Evolutionary conservation across 92 coral and sea anemone genomes (phyloP), one percentile per base, ranked within the genome.

Genomic region (Pocillopora meandrina): DNA sequence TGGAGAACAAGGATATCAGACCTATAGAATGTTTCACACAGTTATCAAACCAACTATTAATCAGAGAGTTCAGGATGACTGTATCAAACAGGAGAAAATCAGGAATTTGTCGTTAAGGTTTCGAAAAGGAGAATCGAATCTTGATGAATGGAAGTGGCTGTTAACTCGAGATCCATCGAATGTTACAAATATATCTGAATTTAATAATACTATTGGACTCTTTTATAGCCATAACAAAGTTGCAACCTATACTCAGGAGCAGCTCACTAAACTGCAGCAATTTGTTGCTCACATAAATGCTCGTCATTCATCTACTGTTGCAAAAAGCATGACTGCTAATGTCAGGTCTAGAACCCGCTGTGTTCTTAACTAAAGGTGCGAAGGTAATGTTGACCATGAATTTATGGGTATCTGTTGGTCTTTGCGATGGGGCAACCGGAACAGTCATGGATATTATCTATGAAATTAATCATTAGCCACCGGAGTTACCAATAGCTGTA

Each of bases 401-500:
- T 86, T 81, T 82, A 62, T 87, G 90, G 87, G 20, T 77, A 74
- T 58, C 57, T 88, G 86, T 74, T 85, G 92, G 89, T 85, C 93
- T 90, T 17, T 90, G 93, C 64, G 87, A 83, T 83, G 87, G 87
- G 26, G 90, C 85, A 31, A 86, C 90, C 61, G 86, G 90, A 61
- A 79, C 90, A 59, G 71, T 81, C 23, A 21, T 87, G 58, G 83
- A 82, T 70, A 75, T 89, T 20, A 84, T 89, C 80, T 89, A 89
- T 80, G 75, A 85, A 61, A 72, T 5, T 72, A 76, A 81, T 85
- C 82, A 89, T 52, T 82, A 89, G 68, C 89, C 86, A 85, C 89
- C 92, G 12, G 86, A 85, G 72, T 89, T 89, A 72, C 92, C 87
- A 5, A 84, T 89, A 70, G 92, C 89, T 75, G 92, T 89, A 20